Evolutionary conservation across 2,888 invertebrate genomes (phyloP).

Genomic region (Cheilosia variabilis): DNA sequence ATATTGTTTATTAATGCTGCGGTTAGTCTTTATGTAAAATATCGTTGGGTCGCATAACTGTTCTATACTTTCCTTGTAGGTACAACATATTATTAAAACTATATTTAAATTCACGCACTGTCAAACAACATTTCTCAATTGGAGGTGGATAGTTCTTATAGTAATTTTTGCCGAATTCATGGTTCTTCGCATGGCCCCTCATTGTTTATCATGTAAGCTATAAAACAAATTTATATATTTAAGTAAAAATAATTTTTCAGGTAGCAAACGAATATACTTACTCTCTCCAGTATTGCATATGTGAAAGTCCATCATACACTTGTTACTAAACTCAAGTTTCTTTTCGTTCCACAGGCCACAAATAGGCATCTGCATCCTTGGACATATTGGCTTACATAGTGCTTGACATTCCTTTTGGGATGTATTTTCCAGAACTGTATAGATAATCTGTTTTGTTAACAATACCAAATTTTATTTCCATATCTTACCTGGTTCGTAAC

Average conservation of each 20-base stretch:
- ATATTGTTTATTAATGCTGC: no score
- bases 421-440: slow-evolving; percentile 31
- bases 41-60: no score
- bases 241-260: no score
- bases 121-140: no score
- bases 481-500: slow-evolving; percentile 27
- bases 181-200: slow-evolving; percentile 19
- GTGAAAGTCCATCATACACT: slow-evolving; percentile 34
- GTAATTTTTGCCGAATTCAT: background rate
- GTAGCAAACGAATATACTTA: background rate
- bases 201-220: slow-evolving; percentile 30
- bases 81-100: no score
- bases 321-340: slow-evolving; percentile 22
- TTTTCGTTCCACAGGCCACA: slow-evolving; percentile 49
- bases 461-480: background rate
- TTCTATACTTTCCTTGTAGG: no score
- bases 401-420: slow-evolving; percentile 42
- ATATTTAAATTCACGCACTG: no score
- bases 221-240: background rate
- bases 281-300: slow-evolving; percentile 42
- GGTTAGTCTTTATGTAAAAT: no score
- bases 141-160: no score
- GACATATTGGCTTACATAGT: slow-evolving; percentile 39
- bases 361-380: slow-evolving; percentile 35
- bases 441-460: background rate